A percentile compares a stretch with the other conserved stretches of the same genome.
phyloP scores from a whole-genome alignment of 92 coral and sea anemone genomes.

The Chrysogorgia sp. region DNA sequence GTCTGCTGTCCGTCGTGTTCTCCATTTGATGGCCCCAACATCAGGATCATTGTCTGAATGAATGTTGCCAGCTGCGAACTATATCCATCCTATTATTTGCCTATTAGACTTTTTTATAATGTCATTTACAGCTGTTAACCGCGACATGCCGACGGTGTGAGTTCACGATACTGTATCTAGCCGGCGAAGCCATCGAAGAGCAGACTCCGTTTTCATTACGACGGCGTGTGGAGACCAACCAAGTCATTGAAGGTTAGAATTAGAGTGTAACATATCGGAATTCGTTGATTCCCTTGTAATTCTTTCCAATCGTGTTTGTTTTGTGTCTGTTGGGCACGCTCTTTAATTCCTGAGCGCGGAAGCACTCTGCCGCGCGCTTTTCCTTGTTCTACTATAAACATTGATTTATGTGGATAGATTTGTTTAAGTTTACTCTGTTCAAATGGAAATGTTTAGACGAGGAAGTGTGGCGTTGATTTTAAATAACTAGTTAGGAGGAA shows the following conservation, averaged over 20 bases:
- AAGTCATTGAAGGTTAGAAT: not conserved
- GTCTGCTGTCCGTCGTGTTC: no score
- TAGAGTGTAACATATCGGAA: not conserved
- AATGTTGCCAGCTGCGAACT: constrained; percentile 15
- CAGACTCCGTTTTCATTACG: no score
- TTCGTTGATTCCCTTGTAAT: not conserved
- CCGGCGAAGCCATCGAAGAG: no score
- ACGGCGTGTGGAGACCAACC: no score
- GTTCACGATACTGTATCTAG: no score
- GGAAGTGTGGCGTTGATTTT: not conserved
- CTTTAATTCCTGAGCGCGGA: not conserved
- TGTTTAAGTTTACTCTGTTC: not conserved
- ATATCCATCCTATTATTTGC: constrained; percentile 12
- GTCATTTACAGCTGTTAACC: constrained; percentile 27
- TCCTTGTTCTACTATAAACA: not conserved
- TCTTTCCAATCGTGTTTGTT: constrained; percentile 18
- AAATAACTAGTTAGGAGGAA: not conserved
- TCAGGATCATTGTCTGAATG: no score
- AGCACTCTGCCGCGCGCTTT: not conserved
- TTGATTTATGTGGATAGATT: not conserved
- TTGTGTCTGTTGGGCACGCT: constrained; percentile 34
- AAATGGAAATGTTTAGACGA: not conserved
- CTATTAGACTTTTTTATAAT: constrained; percentile 16
- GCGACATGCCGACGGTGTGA: not conserved
- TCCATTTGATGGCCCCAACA: no score